Evolutionary conservation across 2,888 invertebrate species (phyloP), one percentile per base, ranked within the genome.

Genomic region (Sminthurides aquaticus): DNA sequence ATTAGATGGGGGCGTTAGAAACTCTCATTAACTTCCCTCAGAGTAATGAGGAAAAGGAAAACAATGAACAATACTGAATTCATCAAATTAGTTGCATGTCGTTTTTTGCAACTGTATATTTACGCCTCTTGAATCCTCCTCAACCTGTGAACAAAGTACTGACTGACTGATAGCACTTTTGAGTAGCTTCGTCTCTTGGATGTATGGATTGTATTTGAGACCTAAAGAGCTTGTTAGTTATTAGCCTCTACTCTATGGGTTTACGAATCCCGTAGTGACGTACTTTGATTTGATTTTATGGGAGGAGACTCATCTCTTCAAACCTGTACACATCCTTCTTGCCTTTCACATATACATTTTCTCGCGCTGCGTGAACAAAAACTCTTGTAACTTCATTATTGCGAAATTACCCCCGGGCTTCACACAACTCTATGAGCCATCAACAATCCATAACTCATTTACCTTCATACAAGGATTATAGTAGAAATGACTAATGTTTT

Each of bases 331-430:
- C n/a, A n/a, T n/a, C n/a, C n/a, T n/a, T n/a, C n/a, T n/a, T n/a
- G n/a, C n/a, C n/a, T n/a, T n/a, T n/a, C n/a, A n/a, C n/a, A n/a
- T n/a, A n/a, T n/a, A n/a, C n/a, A n/a, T n/a, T n/a, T n/a, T n/a
- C n/a, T n/a, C n/a, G n/a, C n/a, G n/a, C n/a, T n/a, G n/a, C n/a
- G n/a, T n/a, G n/a, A n/a, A n/a, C n/a, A n/a, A n/a, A n/a, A n/a
- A n/a, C n/a, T n/a, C n/a, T n/a, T n/a, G n/a, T 52, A 64, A 64
- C 64, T 58, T 64, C 57, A 64, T 64, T 64, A 64, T 64, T 64
- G 64, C 64, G 25, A 58, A 49, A 64, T 15, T 54, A 18, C 58
- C 63, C 58, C 58, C 52, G 24, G 64, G 58, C 64, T 52, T 57
- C 28, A 26, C 20, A 52, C 59, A 62, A 62, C 20, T 43, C 22